Evolutionary conservation across 1,140 invertebrate species (phyloP), one percentile per base, ranked within the genome.

Genomic region (Adoxophyes honmai): DNA sequence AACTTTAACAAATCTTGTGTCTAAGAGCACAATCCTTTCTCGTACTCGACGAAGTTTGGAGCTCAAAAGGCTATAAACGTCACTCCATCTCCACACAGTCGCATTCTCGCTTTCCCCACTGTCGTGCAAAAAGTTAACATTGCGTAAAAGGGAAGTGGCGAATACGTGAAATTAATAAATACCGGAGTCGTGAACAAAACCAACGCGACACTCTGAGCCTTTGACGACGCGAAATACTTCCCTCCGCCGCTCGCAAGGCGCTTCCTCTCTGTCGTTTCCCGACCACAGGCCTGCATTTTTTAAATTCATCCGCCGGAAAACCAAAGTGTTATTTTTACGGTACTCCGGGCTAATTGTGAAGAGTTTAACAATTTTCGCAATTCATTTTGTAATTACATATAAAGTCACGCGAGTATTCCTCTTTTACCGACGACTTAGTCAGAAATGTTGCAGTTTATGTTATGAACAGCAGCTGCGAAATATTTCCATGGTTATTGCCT

Each of bases 171-270:
- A 64, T 62, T 62, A 62, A 64, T 68, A 68, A 68, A 61, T 62
- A 33, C 55, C 62, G 36, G 54, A 55, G 53, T 42, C 48, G 55
- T 28, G 48, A 35, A 48, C 56, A 55, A 58, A 59, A 39, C 52
- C 52, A 56, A 59, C 54, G 54, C 58, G 39, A 11, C 10, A 48
- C 56, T 52, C 37, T 37, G 34, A 48, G 55, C 67, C 59, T 70
- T 68, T 68, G 63, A 68, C 61, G 57, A 44, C 42, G 55, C 59
- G 59, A 66, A 73, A 73, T 65, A 57, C 68, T 65, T 63, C 55
- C 55, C 55, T 53, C 38, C 52, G 42, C 18, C 18, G 11, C 38
- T 57, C 57, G 16, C 53, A 9, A 54, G 9, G 37, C 16, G 37
- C 15, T 57, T 56, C 57, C 39, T 34, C 52, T 56, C 36, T 36